Evolutionary conservation across 53 echinoderm and acorn worm genomes (phyloP), one percentile per base, ranked within the genome.

Genomic region (Holothuria leucospilota): DNA sequence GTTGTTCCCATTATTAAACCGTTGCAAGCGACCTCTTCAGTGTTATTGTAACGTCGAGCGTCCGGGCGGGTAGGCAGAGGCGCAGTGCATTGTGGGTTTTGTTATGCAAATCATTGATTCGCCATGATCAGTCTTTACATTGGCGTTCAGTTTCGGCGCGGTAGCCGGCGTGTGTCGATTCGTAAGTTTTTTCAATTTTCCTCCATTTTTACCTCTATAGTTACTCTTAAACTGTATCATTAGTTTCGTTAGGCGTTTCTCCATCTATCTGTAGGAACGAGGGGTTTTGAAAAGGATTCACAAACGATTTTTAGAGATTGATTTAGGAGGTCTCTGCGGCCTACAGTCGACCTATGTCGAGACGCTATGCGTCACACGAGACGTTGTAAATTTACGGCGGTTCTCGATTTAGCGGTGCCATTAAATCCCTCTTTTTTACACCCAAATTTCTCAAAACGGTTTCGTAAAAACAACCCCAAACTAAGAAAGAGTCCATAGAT

Each of bases 111-210:
- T 83, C 84, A 83, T 66, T 83, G 84, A 83, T 64, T 83, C 67
- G 66, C 66, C 84, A 64, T 65, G 28, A 18, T 83, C 46, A 64
- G 24, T 66, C 67, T 66, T 67, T 80, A 61, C 65, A 83, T 83
- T 67, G 65, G 84, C 68, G 84, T 66, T 83, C 84, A 83, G 68
- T 66, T 83, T 83, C 84, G 84, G 90, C 81, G 90, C 90, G 90
- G 80, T 70, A 90, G 86, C 90, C 90, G 90, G 90, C 90, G 82
- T 86, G 90, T 90, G 71, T 90, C 90, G 90, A 90, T 53, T 81
- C 90, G 84, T 83, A 83, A 83, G 84, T 83, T 83, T 83, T 71
- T 53, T 82, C 72, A 53, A 86, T 63, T 69, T 90, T 63, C 51
- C 42, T 81, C 39, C 15, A 8, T 39, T 63, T 86, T 72, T 83